Evolutionary conservation across 2,888 invertebrate genomes (phyloP).

Genomic region (Andrena trimmerana): DNA sequence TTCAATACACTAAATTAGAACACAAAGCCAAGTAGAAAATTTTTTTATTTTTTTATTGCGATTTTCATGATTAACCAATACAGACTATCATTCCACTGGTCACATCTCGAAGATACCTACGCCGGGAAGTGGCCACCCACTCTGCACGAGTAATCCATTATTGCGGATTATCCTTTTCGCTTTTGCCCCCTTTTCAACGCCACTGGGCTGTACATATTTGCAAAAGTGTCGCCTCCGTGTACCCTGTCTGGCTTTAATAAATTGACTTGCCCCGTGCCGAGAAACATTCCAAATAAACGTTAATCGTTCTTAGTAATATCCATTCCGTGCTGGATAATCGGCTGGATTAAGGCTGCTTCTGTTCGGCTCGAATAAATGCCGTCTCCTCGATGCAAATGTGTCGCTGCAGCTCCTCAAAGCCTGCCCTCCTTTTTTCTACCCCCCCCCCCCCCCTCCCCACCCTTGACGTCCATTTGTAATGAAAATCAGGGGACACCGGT

Average conservation of each 20-base stretch:
- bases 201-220: neutral
- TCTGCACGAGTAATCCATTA: slow-evolving; percentile 56
- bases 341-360: neutral
- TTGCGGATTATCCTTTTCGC: slow-evolving; percentile 45
- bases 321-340: slow-evolving; percentile 49
- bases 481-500: slow-evolving; percentile 1
- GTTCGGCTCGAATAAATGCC: neutral
- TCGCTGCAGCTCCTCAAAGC: neutral
- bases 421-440: neutral
- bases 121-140: slow-evolving; percentile 11
- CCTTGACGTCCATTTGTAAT: neutral
- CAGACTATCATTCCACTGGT: neutral
- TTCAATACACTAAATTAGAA: no score
- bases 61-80: neutral
- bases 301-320: slow-evolving; percentile 54
- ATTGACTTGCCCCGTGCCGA: slow-evolving; percentile 38
- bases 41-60: no score
- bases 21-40: no score
- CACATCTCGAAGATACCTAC: neutral
- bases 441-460: neutral
- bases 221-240: slow-evolving; percentile 18
- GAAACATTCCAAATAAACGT: slow-evolving; percentile 39
- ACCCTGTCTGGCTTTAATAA: slow-evolving; percentile 44
- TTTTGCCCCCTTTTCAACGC: slow-evolving; percentile 25
- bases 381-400: neutral